Percentiles rank a stretch among this genome's conserved stretches.
phyloP scores from a whole-genome alignment of 1,140 invertebrate genomes.

The Ctenoplectra terminalis region DNA sequence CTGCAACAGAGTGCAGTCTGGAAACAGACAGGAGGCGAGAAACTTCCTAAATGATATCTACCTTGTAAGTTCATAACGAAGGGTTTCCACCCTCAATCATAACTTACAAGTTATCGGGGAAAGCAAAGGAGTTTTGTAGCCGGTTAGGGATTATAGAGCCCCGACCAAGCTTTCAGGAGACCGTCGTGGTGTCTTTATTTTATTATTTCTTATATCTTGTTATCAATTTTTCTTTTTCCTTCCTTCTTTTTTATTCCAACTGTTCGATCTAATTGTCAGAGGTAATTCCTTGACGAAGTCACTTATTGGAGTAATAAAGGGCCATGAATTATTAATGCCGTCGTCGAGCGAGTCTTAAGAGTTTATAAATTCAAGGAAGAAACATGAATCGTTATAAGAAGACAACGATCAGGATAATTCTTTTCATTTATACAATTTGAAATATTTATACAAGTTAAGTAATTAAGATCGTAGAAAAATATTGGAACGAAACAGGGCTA shows the following conservation, averaged over 20 bases:
- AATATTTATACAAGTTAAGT: too few relatives aligned
- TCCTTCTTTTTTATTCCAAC: too few relatives aligned
- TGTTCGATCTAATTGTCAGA: not conserved
- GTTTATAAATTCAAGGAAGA: conserved; percentile 2
- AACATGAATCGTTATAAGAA: not conserved
- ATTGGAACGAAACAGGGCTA: too few relatives aligned
- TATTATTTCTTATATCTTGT: not conserved
- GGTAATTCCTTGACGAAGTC: not conserved
- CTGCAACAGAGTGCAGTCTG: not conserved
- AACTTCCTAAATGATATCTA: conserved; percentile 43
- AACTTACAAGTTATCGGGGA: conserved; percentile 36
- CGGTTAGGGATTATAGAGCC: not conserved
- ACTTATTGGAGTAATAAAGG: not conserved
- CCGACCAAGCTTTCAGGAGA: not conserved
- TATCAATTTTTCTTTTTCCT: conserved; percentile 25
- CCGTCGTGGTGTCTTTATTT: not conserved
- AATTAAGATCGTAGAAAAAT: too few relatives aligned
- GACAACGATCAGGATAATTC: too few relatives aligned
- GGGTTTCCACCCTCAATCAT: conserved; percentile 35
- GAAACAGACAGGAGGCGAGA: conserved; percentile 25
- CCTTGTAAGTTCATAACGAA: conserved; percentile 37
- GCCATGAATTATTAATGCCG: conserved; percentile 2
- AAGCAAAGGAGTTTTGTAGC: conserved; percentile 17
- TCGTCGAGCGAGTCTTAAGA: not conserved
- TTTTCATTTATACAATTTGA: too few relatives aligned